These are phyloP conservation scores for Corythornis leucogaster DNA, from an alignment of 2,797 vertebrate species.

Conservation along the genomic window DNA sequence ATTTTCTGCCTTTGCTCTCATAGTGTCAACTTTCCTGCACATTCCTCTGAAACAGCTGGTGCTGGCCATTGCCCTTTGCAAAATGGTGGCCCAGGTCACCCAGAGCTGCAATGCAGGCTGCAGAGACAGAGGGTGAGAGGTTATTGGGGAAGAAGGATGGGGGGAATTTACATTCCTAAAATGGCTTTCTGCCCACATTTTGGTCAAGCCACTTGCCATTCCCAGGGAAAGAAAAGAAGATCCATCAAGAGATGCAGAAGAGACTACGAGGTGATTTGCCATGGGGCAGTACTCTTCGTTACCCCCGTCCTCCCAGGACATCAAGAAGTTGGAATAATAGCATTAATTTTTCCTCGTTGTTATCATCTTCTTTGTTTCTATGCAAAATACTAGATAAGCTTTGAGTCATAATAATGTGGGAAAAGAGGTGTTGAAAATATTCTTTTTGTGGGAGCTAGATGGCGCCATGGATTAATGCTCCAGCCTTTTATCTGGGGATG, in stretches of 20 bases:
- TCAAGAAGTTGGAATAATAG: neutral
- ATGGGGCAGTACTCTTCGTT: neutral
- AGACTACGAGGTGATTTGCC: neutral
- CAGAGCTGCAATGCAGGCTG: neutral
- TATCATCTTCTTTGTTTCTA: neutral
- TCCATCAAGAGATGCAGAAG: neutral
- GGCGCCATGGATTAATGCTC: constrained; percentile 40
- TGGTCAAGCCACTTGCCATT: neutral
- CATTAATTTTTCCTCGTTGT: fast-evolving
- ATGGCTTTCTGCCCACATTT: neutral
- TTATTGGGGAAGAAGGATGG: neutral
- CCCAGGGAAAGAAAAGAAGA: neutral
- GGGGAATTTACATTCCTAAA: neutral
- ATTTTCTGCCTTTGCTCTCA: neutral
- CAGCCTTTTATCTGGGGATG: neutral
- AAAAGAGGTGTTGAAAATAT: neutral
- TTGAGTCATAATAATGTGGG: neutral
- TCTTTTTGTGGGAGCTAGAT: constrained; percentile 38
- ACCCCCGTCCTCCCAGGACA: neutral
- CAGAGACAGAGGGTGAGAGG: neutral
- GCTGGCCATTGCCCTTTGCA: fast-evolving
- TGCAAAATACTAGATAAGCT: neutral
- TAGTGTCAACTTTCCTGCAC: neutral
- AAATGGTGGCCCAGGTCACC: neutral
- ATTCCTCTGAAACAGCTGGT: neutral